Percentiles rank a stretch among this genome's conserved stretches.
These are phyloP conservation scores for Aramus guarauna DNA, from an alignment of 2,113 vertebrate species.

Conservation along the genomic window DNA sequence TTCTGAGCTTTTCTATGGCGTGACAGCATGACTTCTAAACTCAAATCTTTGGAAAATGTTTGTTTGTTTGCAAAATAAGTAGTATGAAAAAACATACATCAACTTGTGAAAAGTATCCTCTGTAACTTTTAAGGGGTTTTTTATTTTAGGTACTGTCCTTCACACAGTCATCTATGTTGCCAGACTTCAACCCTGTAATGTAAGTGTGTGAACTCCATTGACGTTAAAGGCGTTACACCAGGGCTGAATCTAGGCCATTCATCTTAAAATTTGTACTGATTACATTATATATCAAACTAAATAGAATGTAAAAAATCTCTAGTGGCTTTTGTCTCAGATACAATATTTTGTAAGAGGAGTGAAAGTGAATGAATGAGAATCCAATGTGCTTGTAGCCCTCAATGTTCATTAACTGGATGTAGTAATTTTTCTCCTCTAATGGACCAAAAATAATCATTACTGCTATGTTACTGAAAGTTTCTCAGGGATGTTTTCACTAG, in stretches of 20 bases:
- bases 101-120: neutral
- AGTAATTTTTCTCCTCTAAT: neutral
- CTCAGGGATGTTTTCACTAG: slow-evolving; percentile 50
- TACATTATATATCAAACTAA: neutral
- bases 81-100: neutral
- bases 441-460: slow-evolving; percentile 13
- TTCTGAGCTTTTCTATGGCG: slow-evolving; percentile 15
- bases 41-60: slow-evolving; percentile 62
- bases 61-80: slow-evolving; percentile 60
- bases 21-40: slow-evolving; percentile 45
- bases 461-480: neutral
- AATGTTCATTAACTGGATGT: neutral
- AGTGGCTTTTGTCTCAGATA: neutral
- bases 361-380: neutral
- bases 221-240: neutral
- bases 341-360: neutral
- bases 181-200: neutral
- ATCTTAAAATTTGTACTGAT: neutral
- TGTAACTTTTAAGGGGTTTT: neutral
- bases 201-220: neutral
- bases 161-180: neutral
- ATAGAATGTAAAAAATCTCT: neutral
- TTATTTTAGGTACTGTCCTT: neutral
- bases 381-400: neutral
- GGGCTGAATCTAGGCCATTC: neutral